phyloP scores from a whole-genome alignment of 2,113 vertebrate genomes.

The Apodemus sylvaticus region DNA sequence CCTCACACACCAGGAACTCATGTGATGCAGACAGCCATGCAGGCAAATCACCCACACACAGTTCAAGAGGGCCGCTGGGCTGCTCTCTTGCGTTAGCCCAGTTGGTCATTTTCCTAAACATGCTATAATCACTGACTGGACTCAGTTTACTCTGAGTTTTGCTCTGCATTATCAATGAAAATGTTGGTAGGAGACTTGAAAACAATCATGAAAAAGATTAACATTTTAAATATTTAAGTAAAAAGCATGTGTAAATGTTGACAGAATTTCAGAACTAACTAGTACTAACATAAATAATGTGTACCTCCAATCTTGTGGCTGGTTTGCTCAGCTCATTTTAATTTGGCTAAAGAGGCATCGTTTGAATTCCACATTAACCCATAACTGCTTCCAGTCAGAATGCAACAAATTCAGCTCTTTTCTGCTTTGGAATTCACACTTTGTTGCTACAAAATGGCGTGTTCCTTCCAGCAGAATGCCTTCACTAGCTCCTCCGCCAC shows the following conservation, averaged over 20 bases:
- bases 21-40: not conserved
- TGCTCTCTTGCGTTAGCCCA: not conserved
- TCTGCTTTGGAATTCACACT: not conserved
- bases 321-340: not conserved
- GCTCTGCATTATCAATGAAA: not conserved
- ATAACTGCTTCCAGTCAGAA: not conserved
- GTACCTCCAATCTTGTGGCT: not conserved
- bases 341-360: conserved; percentile 14
- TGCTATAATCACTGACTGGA: not conserved
- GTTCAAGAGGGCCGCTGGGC: not conserved
- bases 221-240: conserved; percentile 43
- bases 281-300: not conserved
- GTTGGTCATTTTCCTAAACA: conserved; percentile 11
- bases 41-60: not conserved
- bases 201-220: not conserved
- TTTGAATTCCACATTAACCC: not conserved
- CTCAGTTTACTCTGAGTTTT: not conserved
- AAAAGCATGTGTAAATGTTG: not conserved
- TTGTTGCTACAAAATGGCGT: not conserved
- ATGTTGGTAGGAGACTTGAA: not conserved
- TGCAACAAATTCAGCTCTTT: not conserved
- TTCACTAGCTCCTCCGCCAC: not conserved
- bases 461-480: not conserved
- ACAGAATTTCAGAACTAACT: not conserved
- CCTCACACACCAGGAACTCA: too few relatives aligned